These are phyloP conservation scores for Clistopyga incitator DNA, from an alignment of 2,888 invertebrate genomes.

Conservation along the genomic window DNA sequence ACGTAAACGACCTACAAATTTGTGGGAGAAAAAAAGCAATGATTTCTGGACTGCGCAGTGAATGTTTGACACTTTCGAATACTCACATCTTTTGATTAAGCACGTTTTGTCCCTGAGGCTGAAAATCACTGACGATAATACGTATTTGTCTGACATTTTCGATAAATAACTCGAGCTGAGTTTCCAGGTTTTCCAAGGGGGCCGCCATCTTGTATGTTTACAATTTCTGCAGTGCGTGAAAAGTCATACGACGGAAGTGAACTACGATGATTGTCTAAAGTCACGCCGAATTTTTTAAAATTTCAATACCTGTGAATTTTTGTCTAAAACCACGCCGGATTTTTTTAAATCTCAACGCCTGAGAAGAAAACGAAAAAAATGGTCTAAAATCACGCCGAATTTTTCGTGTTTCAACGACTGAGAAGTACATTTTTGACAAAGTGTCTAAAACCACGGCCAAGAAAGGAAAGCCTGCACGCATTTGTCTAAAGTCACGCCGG, in stretches of 20 bases:
- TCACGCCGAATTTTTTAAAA: neutral
- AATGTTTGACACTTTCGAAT: conserved; percentile 46
- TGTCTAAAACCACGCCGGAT: no score
- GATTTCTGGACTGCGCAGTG: conserved; percentile 12
- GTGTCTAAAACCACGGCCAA: no score
- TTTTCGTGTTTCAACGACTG: no score
- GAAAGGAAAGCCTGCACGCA: no score
- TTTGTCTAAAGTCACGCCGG: no score
- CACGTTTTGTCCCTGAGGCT: conserved; percentile 98
- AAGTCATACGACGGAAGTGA: neutral
- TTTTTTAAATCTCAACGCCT: no score
- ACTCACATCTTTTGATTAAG: conserved; percentile 98
- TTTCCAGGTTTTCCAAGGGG: conserved; percentile 95
- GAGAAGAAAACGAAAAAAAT: no score
- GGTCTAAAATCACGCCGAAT: no score
- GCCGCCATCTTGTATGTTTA: conserved; percentile 88
- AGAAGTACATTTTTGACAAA: no score
- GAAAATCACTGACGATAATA: conserved; percentile 99
- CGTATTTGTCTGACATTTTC: conserved; percentile 99
- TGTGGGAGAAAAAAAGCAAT: conserved; percentile 1
- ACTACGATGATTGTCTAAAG: neutral
- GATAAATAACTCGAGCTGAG: conserved; percentile 97
- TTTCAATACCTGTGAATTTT: no score
- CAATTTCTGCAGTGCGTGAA: neutral
- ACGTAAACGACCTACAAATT: neutral